Conservation (phyloP, 2,888 invertebrate species). For the Callimorpha dominula region DNA sequence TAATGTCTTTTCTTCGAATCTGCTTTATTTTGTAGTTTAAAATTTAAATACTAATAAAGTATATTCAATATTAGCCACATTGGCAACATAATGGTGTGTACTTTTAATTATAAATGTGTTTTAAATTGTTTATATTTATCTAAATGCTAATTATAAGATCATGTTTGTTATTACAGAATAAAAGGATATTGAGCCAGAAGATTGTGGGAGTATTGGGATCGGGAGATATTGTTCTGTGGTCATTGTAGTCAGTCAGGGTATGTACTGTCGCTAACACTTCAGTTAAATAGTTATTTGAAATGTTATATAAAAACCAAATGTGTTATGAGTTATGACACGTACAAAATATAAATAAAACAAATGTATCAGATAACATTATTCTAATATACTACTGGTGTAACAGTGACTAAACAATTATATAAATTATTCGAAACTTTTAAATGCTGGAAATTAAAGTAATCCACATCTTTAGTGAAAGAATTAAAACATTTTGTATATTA, state of each 20-base stretch:
- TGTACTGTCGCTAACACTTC: constrained; percentile 18
- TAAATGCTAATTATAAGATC: constrained; percentile 8
- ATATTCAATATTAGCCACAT: not conserved
- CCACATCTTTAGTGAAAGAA: constrained; percentile 18
- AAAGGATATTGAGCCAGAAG: not conserved
- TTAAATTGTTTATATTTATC: constrained; percentile 3
- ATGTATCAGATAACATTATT: constrained; percentile 43
- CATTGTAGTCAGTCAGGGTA: constrained; percentile 23
- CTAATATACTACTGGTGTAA: constrained; percentile 47
- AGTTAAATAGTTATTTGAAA: not conserved
- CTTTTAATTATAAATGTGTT: not conserved
- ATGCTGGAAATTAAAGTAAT: constrained; percentile 34
- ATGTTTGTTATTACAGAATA: constrained; percentile 18
- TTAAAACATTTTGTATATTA: constrained; percentile 21
- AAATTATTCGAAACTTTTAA: constrained; percentile 31
- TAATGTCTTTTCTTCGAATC: not conserved
- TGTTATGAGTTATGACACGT: constrained; percentile 9
- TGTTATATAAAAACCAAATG: not conserved
- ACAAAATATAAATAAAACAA: constrained; percentile 44
- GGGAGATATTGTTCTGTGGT: constrained; percentile 14
- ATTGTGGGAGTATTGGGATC: constrained; percentile 17
- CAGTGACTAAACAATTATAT: constrained; percentile 35
- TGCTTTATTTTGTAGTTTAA: not conserved
- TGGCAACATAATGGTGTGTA: not conserved
- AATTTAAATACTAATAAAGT: not conserved